A percentile compares a stretch with the other conserved stretches of the same genome.
Conservation (phyloP, 2,113 vertebrate genomes). For the Zosterops lateralis region DNA sequence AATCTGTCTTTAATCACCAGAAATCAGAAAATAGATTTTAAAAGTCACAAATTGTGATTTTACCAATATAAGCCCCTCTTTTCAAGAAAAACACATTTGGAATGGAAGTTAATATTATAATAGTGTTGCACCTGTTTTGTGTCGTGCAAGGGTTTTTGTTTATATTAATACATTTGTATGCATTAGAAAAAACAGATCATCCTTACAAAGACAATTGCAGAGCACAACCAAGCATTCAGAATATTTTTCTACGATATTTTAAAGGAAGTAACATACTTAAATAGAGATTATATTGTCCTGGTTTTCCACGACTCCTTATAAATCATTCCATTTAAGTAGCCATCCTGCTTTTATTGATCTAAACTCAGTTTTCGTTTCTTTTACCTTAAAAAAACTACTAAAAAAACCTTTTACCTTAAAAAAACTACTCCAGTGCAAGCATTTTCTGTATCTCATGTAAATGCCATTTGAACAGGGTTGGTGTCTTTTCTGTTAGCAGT, state of each 20-base stretch:
- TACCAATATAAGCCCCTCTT: conserved; percentile 25
- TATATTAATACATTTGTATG: conserved; percentile 51
- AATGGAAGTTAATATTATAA: conserved; percentile 4
- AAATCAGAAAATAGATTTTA: conserved; percentile 53
- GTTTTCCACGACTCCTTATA: conserved; percentile 57
- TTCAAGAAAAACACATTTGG: conserved; percentile 6
- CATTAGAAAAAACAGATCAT: conserved; percentile 20
- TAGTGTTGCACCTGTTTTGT: conserved; percentile 44
- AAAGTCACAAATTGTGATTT: conserved; percentile 35
- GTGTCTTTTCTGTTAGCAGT: neutral
- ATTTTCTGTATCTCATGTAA: conserved; percentile 1
- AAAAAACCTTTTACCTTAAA: conserved; percentile 52
- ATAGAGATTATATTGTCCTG: conserved; percentile 34
- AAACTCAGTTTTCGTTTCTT: conserved; percentile 59
- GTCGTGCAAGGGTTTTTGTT: conserved; percentile 43
- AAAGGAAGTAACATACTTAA: conserved; percentile 11
- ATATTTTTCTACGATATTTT: conserved; percentile 45
- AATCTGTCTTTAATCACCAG: conserved; percentile 14
- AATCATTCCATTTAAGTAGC: conserved; percentile 66
- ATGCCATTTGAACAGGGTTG: neutral
- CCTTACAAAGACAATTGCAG: conserved; percentile 70
- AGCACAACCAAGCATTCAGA: conserved; percentile 45
- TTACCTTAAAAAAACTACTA: conserved; percentile 48
- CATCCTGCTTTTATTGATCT: conserved; percentile 58
- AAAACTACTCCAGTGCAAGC: neutral